These are phyloP conservation scores for Nymphalis io DNA, from an alignment of 1,140 invertebrate species.

Conservation along the genomic window DNA sequence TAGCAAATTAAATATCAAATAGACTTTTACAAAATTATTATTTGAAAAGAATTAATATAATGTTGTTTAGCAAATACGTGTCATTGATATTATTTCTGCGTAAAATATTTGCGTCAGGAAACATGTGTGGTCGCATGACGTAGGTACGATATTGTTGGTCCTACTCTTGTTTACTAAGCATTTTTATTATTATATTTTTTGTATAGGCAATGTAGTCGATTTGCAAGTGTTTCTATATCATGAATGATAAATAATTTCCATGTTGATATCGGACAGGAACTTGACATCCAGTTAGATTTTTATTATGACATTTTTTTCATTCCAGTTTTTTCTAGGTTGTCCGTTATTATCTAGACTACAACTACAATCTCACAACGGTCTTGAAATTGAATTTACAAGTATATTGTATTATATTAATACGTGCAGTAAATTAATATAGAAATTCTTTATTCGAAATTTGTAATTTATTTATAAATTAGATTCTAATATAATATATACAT, in stretches of 20 bases:
- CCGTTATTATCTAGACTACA: no score
- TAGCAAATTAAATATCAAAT: no score
- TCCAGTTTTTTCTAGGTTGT: neutral
- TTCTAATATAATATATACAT: no score
- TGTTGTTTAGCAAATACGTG: constrained; percentile 2
- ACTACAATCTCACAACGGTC: no score
- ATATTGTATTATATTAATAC: no score
- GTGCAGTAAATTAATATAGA: no score
- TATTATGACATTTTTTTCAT: neutral
- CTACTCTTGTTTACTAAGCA: constrained; percentile 10
- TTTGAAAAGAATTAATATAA: no score
- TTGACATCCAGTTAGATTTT: constrained; percentile 24
- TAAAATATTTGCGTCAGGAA: constrained; percentile 15
- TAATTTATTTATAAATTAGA: no score
- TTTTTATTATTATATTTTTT: constrained; percentile 13
- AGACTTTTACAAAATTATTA: no score
- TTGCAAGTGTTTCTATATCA: constrained; percentile 18
- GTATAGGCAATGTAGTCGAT: constrained; percentile 15
- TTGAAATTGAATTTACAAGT: no score
- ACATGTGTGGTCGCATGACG: constrained; percentile 14
- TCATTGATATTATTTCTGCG: constrained; percentile 10
- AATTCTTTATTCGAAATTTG: no score
- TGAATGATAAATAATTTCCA: constrained; percentile 25
- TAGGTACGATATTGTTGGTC: constrained; percentile 8
- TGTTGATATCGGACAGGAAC: constrained; percentile 21